Evolutionary conservation across 2,797 vertebrate genomes (phyloP).

Genomic region (Acrossocheilus fasciatus): DNA sequence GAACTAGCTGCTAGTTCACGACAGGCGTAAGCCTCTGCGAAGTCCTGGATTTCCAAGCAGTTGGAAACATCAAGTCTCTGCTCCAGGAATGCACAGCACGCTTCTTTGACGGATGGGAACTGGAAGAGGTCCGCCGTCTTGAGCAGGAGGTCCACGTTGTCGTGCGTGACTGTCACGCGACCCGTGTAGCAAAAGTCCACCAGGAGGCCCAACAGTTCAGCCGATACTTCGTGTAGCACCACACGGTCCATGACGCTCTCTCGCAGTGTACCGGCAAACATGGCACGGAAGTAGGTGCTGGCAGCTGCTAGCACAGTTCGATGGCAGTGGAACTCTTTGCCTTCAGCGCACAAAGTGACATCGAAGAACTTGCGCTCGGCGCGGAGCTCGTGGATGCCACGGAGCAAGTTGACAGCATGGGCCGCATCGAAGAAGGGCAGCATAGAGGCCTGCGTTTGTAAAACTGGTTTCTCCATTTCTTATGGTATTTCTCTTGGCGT

Average conservation of each 20-base stretch:
- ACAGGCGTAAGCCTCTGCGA: constrained; percentile 94
- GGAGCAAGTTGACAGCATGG: constrained; percentile 91
- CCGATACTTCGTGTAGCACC: constrained; percentile 91
- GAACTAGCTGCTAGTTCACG: constrained; percentile 86
- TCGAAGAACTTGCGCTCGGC: constrained; percentile 94
- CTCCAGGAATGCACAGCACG: constrained; percentile 93
- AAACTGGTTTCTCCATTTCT: constrained; percentile 78
- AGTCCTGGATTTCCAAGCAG: constrained; percentile 97
- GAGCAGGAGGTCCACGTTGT: constrained; percentile 92
- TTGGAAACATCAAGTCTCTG: constrained; percentile 91
- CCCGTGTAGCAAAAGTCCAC: constrained; percentile 98
- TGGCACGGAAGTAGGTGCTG: constrained; percentile 96
- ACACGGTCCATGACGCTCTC: constrained; percentile 93
- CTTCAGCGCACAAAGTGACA: constrained; percentile 91
- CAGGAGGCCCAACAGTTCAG: constrained; percentile 89
- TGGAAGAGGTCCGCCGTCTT: constrained; percentile 95
- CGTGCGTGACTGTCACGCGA: constrained; percentile 87
- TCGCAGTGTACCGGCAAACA: constrained; percentile 92
- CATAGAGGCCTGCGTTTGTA: constrained; percentile 81
- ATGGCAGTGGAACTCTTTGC: constrained; percentile 93
- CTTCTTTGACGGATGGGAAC: constrained; percentile 96
- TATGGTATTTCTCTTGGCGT: constrained; percentile 50
- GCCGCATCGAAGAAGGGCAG: constrained; percentile 90
- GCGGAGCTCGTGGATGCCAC: constrained; percentile 91
- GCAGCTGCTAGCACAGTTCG: constrained; percentile 94